A percentile compares a stretch with the other conserved stretches of the same genome.
Evolutionary conservation across 2,888 invertebrate species (phyloP).

Genomic region (Thumatha senex): DNA sequence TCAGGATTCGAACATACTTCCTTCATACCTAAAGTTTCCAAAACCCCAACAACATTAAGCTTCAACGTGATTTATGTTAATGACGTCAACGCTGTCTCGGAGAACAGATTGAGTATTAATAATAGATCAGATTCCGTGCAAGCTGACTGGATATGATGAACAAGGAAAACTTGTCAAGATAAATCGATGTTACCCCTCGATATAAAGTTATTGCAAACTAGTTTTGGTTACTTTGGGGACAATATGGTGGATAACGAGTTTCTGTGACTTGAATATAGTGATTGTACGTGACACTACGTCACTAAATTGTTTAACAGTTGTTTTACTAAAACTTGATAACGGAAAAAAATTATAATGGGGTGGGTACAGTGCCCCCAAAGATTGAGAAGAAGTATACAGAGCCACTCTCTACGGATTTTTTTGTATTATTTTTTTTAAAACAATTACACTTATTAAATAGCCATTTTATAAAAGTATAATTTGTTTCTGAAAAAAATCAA

Average conservation of each 20-base stretch:
- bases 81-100: constrained; percentile 52
- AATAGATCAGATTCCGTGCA: constrained; percentile 44
- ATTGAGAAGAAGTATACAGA: no score
- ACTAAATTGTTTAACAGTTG: no score
- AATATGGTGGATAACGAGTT: neutral
- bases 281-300: neutral
- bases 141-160: constrained; percentile 27
- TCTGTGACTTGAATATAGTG: neutral
- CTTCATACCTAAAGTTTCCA: constrained; percentile 6
- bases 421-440: no score
- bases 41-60: constrained; percentile 24
- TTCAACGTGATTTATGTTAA: constrained; percentile 60
- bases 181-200: neutral
- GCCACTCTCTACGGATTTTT: no score
- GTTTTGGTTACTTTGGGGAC: constrained; percentile 8
- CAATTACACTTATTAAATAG: no score
- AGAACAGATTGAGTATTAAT: constrained; percentile 64
- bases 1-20: no score
- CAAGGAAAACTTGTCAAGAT: constrained; percentile 2
- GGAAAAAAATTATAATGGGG: constrained; percentile 1
- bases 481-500: no score
- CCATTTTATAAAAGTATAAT: no score
- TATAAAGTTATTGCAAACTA: constrained; percentile 5
- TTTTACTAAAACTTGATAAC: no score
- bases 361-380: no score